Conservation (phyloP, 2,113 vertebrate genomes). For the Rhadina sibilatrix region DNA sequence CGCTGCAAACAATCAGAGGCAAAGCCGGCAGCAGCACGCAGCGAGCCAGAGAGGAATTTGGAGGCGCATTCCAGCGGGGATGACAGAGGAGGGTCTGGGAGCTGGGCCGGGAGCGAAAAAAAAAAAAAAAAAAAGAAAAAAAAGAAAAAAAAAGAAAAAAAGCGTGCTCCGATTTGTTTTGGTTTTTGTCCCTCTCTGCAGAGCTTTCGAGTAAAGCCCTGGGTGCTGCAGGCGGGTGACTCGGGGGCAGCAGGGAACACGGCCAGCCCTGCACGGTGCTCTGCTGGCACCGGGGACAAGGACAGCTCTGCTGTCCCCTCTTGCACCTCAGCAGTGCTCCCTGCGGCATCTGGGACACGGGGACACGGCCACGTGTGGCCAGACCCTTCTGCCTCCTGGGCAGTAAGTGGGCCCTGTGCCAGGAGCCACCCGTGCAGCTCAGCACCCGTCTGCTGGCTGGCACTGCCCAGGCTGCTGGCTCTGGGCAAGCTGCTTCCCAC, state of each 20-base stretch:
- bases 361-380: fast-evolving
- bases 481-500: not conserved
- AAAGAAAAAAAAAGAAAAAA: not conserved
- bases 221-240: not conserved
- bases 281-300: not conserved
- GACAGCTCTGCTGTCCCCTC: not conserved
- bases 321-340: fast-evolving
- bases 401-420: fast-evolving
- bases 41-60: conserved; percentile 38
- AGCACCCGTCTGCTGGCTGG: not conserved
- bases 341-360: fast-evolving
- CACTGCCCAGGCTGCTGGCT: not conserved
- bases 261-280: fast-evolving
- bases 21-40: conserved; percentile 62
- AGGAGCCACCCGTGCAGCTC: not conserved
- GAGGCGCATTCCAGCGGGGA: conserved; percentile 39
- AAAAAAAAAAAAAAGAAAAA: not conserved
- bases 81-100: conserved; percentile 49
- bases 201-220: not conserved
- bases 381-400: fast-evolving
- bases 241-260: fast-evolving
- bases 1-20: conserved; percentile 50
- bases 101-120: not conserved
- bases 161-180: not conserved
- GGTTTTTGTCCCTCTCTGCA: not conserved